Base-by-base conservation (phyloP, 1,140 invertebrate genomes). In the Trichonephila inaurata region DNA sequence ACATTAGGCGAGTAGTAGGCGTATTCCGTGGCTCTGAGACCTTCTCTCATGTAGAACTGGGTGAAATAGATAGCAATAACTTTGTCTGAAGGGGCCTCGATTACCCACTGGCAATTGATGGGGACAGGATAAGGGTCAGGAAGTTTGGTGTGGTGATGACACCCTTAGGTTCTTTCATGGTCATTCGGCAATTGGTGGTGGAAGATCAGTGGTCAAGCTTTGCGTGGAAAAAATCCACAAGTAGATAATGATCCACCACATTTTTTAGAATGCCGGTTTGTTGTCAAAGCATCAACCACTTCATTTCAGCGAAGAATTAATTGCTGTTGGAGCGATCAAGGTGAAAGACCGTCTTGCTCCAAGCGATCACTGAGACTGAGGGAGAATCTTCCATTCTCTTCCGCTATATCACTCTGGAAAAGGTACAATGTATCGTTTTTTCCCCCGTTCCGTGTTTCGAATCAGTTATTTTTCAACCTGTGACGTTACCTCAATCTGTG, bases 11-110 rank as follows among this genome's bases (percentile, higher is more conserved):
- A 94, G 19, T 94, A 88, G 60, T 95, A 95, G 93, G 97, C 97
- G 95, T 98, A 98, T 95, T 98, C 98, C 4, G 97, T 98, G 95
- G 98, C 98, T 51, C 96, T 97, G 0, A 98, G 96, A 0, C 97
- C 98, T 94, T 97, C 97, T 81, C 97, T 97, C 44, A 98, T 97
- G 96, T 98, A 99, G 58, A 98, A 97, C 95, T 99, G 98, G 0
- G 98, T 98, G 94, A 99, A 96, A 95, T 99, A 98, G 51, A 99
- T 96, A 64, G 98, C 97, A 94, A 98, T 98, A 6, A 97, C 97
- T n/a, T 96, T 95, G 85, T 94, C 94, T 60, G 93, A 69, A 5
- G 94, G 95, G 12, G 98, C 97, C 95, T 98, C 97, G 95, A 99
- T 98, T 19, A 98, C 96, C 98, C 98, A 99, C 91, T 97, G 97